Evolutionary conservation across 2,797 vertebrate species (phyloP).

Genomic region (Eospalax fontanierii): DNA sequence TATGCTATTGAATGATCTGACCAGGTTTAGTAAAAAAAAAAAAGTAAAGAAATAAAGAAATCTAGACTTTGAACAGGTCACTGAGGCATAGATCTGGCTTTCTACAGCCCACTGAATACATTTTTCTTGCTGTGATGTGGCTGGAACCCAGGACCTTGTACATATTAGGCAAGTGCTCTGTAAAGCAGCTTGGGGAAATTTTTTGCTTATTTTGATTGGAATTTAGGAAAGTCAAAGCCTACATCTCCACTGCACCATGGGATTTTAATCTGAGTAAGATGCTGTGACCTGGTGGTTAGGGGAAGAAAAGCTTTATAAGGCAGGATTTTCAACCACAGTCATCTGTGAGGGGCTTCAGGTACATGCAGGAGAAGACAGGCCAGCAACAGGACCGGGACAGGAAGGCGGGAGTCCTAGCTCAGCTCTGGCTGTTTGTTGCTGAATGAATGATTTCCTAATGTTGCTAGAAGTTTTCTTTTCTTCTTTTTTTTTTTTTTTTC

Average conservation of each 20-base stretch:
- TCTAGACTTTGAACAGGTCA: not conserved
- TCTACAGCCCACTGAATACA: not conserved
- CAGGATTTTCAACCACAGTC: not conserved
- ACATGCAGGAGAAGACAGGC: not conserved
- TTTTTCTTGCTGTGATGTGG: not conserved
- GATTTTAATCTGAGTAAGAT: not conserved
- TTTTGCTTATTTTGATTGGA: not conserved
- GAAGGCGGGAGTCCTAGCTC: not conserved
- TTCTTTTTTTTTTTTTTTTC: too few species aligned
- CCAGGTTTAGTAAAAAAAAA: not conserved
- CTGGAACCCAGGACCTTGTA: not conserved
- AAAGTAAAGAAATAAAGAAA: not conserved
- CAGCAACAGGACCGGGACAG: not conserved
- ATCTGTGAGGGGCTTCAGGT: not conserved
- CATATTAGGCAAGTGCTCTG: not conserved
- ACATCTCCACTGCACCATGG: not conserved
- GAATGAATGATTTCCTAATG: not conserved
- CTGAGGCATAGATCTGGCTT: conserved; percentile 3
- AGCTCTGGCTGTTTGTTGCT: not conserved
- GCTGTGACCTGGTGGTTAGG: too few species aligned
- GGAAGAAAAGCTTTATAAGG: not conserved
- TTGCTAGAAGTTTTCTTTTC: not conserved
- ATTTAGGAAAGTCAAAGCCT: not conserved
- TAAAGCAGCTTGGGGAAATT: not conserved
- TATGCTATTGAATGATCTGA: not conserved